phyloP scores from a whole-genome alignment of 2,113 vertebrate species.

The Scytalopus superciliaris region DNA sequence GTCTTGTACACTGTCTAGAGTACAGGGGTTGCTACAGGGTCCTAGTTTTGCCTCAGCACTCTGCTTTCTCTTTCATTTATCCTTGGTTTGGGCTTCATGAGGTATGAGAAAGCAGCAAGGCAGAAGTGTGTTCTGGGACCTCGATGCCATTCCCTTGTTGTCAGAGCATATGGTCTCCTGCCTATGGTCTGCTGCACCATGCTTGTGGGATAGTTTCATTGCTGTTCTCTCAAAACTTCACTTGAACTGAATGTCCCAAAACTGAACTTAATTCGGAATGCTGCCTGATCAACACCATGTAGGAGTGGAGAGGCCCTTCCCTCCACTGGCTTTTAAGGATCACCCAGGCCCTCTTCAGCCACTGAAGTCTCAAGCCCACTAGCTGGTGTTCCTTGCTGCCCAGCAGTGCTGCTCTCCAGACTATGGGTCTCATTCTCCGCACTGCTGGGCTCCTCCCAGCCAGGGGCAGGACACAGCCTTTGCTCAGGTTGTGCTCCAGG shows the following conservation, averaged over 20 bases:
- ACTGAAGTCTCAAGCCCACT: accelerated
- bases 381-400: neutral
- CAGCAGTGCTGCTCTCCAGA: neutral
- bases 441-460: neutral
- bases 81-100: neutral
- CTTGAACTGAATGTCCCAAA: neutral
- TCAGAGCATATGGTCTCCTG: neutral
- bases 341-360: neutral
- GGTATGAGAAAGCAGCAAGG: neutral
- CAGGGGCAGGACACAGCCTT: neutral
- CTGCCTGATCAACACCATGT: neutral
- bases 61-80: neutral
- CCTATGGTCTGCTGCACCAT: neutral
- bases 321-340: neutral
- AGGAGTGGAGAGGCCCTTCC: neutral
- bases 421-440: neutral
- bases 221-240: neutral
- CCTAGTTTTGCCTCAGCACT: neutral
- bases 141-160: neutral
- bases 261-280: neutral
- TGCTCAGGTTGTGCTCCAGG: neutral
- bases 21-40: neutral
- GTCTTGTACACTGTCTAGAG: neutral
- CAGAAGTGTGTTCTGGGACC: neutral
- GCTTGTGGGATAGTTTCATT: neutral